Evolutionary conservation across 2,797 vertebrate genomes (phyloP).

Genomic region (Gouania willdenowi): DNA sequence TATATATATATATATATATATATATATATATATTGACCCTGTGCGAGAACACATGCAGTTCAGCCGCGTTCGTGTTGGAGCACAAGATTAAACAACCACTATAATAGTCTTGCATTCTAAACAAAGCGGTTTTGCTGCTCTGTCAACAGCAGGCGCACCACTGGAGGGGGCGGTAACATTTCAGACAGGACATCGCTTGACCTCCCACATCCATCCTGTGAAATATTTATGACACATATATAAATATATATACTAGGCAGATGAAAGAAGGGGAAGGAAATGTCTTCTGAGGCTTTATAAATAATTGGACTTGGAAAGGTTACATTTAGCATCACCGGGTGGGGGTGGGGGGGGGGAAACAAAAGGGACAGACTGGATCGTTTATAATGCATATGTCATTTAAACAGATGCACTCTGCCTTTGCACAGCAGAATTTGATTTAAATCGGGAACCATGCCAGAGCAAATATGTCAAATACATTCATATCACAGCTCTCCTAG

Average conservation of each 20-base stretch:
- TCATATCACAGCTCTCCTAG: too few species aligned
- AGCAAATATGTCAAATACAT: too few species aligned
- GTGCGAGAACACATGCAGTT: conserved; percentile 24
- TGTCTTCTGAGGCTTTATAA: conserved; percentile 37
- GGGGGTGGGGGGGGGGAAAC: conserved; percentile 3
- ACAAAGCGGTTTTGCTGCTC: conserved; percentile 32
- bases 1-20: too few species aligned
- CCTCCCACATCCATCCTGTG: conserved; percentile 22
- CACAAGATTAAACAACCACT: conserved; percentile 46
- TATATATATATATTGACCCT: conserved; percentile 13
- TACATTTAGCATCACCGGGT: conserved; percentile 52
- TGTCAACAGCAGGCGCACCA: conserved; percentile 37
- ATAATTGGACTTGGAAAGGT: conserved; percentile 66
- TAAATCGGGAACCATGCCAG: too few species aligned
- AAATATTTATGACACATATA: conserved; percentile 55
- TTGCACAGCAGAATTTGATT: not conserved
- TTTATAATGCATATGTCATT: too few species aligned
- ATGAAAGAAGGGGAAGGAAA: not conserved
- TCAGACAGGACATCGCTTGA: conserved; percentile 39
- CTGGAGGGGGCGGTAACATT: conserved; percentile 41
- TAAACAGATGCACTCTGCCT: not conserved
- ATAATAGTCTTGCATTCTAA: conserved; percentile 31
- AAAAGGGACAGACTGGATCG: too few species aligned
- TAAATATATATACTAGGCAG: not conserved
- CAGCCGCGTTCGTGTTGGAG: conserved; percentile 7